These are phyloP conservation scores for Clarias batrachus DNA, from an alignment of 2,113 vertebrate genomes.

Conservation along the genomic window DNA sequence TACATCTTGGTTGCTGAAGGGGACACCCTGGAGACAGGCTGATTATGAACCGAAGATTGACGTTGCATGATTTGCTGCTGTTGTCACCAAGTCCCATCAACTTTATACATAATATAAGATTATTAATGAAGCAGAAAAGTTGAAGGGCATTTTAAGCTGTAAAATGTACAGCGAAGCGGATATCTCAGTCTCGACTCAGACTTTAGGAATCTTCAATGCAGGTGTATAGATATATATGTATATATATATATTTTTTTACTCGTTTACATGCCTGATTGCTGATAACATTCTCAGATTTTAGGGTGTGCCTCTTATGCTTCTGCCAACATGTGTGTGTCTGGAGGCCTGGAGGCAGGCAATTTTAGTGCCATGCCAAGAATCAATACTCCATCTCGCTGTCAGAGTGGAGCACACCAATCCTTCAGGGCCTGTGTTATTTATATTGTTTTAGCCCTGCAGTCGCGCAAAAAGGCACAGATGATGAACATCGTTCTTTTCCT, in stretches of 20 bases:
- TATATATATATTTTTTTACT: not conserved
- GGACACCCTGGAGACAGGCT: constrained; percentile 31
- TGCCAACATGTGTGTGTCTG: constrained; percentile 54
- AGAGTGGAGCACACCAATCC: constrained; percentile 47
- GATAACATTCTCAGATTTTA: constrained; percentile 40
- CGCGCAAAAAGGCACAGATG: constrained; percentile 54
- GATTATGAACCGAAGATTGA: constrained; percentile 40
- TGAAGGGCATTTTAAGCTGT: not conserved
- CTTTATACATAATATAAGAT: constrained; percentile 12
- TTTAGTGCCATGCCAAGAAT: constrained; percentile 63
- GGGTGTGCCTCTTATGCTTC: constrained; percentile 41
- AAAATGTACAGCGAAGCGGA: too few relatives aligned
- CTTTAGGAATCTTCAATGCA: not conserved
- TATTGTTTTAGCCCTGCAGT: constrained; percentile 57
- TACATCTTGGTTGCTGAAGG: not conserved
- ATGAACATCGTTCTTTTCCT: constrained; percentile 49
- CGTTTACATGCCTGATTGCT: constrained; percentile 28
- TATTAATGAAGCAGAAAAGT: constrained; percentile 44
- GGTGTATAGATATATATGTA: not conserved
- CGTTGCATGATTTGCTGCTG: constrained; percentile 46
- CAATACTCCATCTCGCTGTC: constrained; percentile 66
- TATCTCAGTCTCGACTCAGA: not conserved
- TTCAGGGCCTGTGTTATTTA: constrained; percentile 59
- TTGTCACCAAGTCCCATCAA: constrained; percentile 44
- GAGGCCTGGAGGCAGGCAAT: constrained; percentile 63